These are phyloP conservation scores for Champsocephalus gunnari DNA, from an alignment of 2,797 vertebrate genomes.

Conservation along the genomic window DNA sequence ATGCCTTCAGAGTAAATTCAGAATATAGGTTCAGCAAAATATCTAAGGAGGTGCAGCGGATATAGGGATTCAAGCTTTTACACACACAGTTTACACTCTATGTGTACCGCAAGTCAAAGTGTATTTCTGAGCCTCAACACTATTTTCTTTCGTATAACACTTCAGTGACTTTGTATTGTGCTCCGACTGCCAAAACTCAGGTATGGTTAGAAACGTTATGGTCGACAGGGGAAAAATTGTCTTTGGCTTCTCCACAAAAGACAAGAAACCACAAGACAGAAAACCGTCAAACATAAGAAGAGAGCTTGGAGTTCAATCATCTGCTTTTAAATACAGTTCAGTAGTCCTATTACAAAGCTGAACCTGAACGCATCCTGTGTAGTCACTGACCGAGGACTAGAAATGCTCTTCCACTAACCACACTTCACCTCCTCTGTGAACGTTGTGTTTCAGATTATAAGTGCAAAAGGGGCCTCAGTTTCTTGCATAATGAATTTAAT, in stretches of 20 bases:
- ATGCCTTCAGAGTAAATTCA: constrained; percentile 14
- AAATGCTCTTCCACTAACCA: not conserved
- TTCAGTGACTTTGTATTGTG: not conserved
- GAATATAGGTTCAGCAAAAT: constrained; percentile 12
- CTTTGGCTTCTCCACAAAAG: no score
- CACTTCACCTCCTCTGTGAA: not conserved
- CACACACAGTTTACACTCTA: not conserved
- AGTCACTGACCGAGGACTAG: not conserved
- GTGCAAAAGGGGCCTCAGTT: constrained; percentile 1
- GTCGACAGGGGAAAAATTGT: no score
- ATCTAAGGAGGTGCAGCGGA: not conserved
- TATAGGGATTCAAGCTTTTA: not conserved
- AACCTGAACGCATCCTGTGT: constrained; percentile 1
- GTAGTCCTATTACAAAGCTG: not conserved
- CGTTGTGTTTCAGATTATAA: constrained; percentile 10
- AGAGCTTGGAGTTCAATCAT: no score
- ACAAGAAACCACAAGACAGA: no score
- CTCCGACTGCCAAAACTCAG: not conserved
- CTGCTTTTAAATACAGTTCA: no score
- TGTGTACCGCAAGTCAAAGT: not conserved
- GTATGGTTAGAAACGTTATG: no score
- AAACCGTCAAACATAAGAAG: no score
- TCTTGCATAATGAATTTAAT: constrained; percentile 5
- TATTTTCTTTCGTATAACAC: not conserved
- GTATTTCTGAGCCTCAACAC: not conserved